phyloP scores from a whole-genome alignment of 23 tunicate genomes.

The Diplosoma virens region DNA sequence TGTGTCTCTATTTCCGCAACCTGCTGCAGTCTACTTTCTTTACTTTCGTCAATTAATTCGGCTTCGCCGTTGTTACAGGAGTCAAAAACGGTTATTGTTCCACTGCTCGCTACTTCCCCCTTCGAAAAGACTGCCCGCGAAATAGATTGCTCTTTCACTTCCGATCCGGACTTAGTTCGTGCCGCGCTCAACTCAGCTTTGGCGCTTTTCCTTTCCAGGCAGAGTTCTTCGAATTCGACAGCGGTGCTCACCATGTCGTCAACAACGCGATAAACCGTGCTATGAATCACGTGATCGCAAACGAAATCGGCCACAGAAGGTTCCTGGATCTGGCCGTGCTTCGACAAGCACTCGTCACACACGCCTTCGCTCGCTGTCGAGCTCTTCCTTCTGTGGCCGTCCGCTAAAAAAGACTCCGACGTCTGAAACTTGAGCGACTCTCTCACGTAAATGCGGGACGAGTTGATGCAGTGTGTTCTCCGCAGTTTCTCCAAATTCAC shows the following conservation, averaged over 20 bases:
- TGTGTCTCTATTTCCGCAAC: too few species aligned
- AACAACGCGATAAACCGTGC: background rate
- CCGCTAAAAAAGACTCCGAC: slow-evolving; percentile 31
- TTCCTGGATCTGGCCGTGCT: background rate
- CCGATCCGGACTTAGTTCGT: too few species aligned
- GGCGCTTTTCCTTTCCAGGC: background rate
- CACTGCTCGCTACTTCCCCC: too few species aligned
- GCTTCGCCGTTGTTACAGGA: too few species aligned
- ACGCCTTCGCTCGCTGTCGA: background rate
- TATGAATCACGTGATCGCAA: background rate
- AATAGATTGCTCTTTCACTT: too few species aligned
- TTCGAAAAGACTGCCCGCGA: too few species aligned
- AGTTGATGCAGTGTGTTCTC: background rate
- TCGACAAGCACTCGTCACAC: slow-evolving; percentile 1
- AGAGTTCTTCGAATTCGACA: slow-evolving; percentile 4
- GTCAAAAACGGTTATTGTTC: too few species aligned
- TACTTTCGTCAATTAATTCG: too few species aligned
- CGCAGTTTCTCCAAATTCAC: too few species aligned
- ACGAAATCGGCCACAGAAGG: slow-evolving; percentile 14
- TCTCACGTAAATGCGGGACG: background rate
- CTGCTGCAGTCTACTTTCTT: too few species aligned
- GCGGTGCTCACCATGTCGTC: background rate
- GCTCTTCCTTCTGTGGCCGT: slow-evolving; percentile 43
- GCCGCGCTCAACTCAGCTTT: too few species aligned
- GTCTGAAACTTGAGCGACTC: background rate